A percentile compares a stretch with the other conserved stretches of the same genome.
Conservation (phyloP, 1,140 invertebrate species). For the Drosophila erecta region DNA sequence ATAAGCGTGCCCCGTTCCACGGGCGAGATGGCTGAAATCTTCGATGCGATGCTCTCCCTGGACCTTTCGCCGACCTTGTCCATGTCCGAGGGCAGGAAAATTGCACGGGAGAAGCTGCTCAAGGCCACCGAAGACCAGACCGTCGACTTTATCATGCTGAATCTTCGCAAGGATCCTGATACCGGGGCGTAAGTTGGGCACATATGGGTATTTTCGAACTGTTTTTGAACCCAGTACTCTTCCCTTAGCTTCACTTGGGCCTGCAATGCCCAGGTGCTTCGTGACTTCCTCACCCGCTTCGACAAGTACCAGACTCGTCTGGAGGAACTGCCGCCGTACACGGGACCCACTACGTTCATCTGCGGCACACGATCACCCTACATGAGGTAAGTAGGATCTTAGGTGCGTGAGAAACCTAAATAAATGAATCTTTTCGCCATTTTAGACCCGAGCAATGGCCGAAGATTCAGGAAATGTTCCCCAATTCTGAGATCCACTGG, state of each 20-base stretch:
- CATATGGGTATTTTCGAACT: rapidly evolving
- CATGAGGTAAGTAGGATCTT: slow-evolving; percentile 87
- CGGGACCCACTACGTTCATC: slow-evolving; percentile 92
- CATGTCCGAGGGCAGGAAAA: slow-evolving; percentile 88
- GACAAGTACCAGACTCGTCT: slow-evolving; percentile 87
- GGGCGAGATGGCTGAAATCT: slow-evolving; percentile 87
- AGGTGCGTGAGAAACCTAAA: background rate
- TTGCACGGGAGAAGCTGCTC: slow-evolving; percentile 86
- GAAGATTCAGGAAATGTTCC: slow-evolving; percentile 91
- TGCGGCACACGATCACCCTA: slow-evolving; percentile 92
- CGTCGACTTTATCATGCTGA: slow-evolving; percentile 86
- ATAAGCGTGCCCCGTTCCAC: slow-evolving; percentile 88
- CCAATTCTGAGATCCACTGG: slow-evolving; percentile 89
- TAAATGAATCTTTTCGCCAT: slow-evolving; percentile 50
- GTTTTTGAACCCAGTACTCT: too few relatives aligned
- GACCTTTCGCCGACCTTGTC: slow-evolving; percentile 86
- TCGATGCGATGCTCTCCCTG: slow-evolving; percentile 88
- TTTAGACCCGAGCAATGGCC: slow-evolving; percentile 88
- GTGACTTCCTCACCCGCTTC: slow-evolving; percentile 88
- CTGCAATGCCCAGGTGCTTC: slow-evolving; percentile 87
- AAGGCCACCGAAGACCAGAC: slow-evolving; percentile 83
- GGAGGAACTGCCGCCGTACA: slow-evolving; percentile 85
- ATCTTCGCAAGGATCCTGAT: slow-evolving; percentile 73
- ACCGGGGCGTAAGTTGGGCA: slow-evolving; percentile 55
- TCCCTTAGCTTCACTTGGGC: slow-evolving; percentile 78